These are phyloP conservation scores for Siphlonurus alternatus DNA, from an alignment of 2,888 invertebrate genomes.

Conservation along the genomic window DNA sequence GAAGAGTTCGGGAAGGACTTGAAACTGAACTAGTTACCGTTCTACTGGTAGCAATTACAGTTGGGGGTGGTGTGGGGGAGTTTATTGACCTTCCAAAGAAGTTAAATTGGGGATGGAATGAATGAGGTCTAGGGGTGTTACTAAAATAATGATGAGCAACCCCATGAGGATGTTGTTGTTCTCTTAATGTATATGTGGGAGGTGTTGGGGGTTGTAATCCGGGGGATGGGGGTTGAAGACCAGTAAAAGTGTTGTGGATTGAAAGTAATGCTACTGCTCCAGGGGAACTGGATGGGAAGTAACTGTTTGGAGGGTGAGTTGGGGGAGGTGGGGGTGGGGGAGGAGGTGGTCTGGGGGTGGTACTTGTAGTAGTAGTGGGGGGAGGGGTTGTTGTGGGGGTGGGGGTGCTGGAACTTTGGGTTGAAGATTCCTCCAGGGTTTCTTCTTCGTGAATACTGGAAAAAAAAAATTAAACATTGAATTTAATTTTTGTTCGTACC, in stretches of 20 bases:
- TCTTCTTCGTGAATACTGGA: background rate
- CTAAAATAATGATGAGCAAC: background rate
- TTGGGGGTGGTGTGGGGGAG: background rate
- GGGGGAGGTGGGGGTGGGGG: background rate
- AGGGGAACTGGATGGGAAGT: background rate
- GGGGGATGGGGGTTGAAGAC: background rate
- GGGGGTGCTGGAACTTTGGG: conserved; percentile 58
- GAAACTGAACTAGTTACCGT: conserved; percentile 29
- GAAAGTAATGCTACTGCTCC: background rate
- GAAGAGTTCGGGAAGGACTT: conserved; percentile 21
- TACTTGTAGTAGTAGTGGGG: conserved; percentile 40
- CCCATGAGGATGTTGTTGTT: background rate
- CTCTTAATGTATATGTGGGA: background rate
- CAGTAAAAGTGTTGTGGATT: background rate
- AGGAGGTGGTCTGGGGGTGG: conserved; percentile 27
- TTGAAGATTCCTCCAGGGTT: background rate
- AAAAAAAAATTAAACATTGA: too few species aligned
- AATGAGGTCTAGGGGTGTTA: background rate
- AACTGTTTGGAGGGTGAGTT: too few species aligned
- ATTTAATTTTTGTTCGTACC: too few species aligned
- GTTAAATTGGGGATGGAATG: background rate
- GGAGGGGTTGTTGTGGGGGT: conserved; percentile 70
- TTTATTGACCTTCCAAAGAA: background rate
- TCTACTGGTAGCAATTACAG: background rate
- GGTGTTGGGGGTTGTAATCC: background rate